Evolutionary conservation across 2,113 vertebrate genomes (phyloP).

Genomic region (Eleginops maclovinus): DNA sequence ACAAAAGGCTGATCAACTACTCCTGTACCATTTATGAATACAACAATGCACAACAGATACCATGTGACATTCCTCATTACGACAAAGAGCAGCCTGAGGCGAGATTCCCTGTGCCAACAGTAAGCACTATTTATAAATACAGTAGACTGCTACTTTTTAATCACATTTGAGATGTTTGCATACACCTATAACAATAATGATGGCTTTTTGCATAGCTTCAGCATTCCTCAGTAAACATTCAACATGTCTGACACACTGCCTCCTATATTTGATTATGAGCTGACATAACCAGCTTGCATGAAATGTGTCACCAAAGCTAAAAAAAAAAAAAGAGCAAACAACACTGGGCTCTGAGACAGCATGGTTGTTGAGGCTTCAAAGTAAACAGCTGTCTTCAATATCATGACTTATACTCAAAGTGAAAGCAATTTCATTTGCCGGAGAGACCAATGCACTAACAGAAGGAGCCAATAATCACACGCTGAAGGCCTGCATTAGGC

Average conservation of each 20-base stretch:
- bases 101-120: not conserved
- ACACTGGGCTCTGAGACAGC: not conserved
- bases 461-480: not conserved
- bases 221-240: not conserved
- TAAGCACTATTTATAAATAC: not conserved
- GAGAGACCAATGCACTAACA: not conserved
- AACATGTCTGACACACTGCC: not conserved
- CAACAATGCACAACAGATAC: not conserved
- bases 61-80: not conserved
- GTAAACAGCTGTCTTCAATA: not conserved
- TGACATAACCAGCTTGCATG: not conserved
- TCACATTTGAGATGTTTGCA: not conserved
- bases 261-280: not conserved
- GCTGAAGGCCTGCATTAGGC: not conserved
- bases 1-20: conserved; percentile 16
- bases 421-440: not conserved
- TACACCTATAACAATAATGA: not conserved
- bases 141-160: not conserved
- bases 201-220: not conserved
- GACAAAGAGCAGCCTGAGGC: not conserved
- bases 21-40: not conserved
- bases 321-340: not conserved
- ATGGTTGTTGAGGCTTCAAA: not conserved
- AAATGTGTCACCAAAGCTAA: not conserved
- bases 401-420: not conserved